Evolutionary conservation across 2,888 invertebrate genomes (phyloP).

Genomic region (Macrophya alboannulata): DNA sequence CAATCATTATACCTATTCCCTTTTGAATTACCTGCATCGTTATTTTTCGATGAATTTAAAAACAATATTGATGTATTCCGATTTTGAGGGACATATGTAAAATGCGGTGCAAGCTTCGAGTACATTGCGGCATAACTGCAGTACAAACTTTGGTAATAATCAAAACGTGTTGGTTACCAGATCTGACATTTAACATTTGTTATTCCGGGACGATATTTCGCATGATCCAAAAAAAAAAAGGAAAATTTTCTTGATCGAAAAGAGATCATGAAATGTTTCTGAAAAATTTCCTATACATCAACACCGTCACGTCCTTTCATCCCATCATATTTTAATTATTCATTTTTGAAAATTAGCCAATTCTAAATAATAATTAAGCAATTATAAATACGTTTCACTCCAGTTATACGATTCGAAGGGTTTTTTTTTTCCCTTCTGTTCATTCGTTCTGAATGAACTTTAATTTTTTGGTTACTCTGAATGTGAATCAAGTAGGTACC

Average conservation of each 20-base stretch:
- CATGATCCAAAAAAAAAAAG: background rate
- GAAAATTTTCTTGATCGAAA: background rate
- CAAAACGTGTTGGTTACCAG: background rate
- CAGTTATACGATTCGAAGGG: background rate
- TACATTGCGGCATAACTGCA: background rate
- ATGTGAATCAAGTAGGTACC: slow-evolving; percentile 14
- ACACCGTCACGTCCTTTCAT: too few relatives aligned
- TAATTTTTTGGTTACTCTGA: slow-evolving; percentile 19
- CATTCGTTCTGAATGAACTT: slow-evolving; percentile 16
- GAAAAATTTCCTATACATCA: too few relatives aligned
- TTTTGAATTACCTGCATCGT: background rate
- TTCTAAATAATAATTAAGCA: slow-evolving; percentile 9
- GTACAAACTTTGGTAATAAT: background rate
- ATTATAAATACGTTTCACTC: background rate
- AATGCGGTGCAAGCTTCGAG: background rate
- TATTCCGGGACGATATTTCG: background rate
- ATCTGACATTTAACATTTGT: background rate
- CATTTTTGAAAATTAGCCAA: background rate
- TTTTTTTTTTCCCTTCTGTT: background rate
- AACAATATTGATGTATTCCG: background rate
- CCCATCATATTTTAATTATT: background rate
- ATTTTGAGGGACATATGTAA: background rate
- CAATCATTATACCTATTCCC: background rate
- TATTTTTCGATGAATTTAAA: background rate
- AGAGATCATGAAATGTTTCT: too few relatives aligned